These are phyloP conservation scores for Enchytraeus crypticus DNA, from an alignment of 2,888 invertebrate species.

Conservation along the genomic window DNA sequence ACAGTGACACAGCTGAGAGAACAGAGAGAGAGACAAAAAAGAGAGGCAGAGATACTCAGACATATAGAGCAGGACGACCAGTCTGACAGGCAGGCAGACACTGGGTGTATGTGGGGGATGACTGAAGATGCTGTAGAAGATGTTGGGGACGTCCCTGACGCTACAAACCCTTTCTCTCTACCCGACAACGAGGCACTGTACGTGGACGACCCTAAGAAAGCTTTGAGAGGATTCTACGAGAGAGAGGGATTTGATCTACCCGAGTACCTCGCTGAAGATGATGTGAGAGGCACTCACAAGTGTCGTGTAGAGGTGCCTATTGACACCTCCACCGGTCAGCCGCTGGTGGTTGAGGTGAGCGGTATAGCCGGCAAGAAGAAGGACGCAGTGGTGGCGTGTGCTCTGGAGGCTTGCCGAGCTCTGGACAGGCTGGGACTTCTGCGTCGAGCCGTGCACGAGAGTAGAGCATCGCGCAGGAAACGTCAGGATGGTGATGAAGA, in stretches of 20 bases:
- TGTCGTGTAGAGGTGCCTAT: constrained; percentile 71
- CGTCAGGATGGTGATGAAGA: constrained; percentile 76
- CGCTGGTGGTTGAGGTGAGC: constrained; percentile 71
- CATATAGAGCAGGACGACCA: constrained; percentile 52
- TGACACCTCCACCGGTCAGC: constrained; percentile 66
- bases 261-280: constrained; percentile 76
- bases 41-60: constrained; percentile 39
- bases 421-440: constrained; percentile 79
- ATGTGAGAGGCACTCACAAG: constrained; percentile 68
- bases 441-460: constrained; percentile 63
- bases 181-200: constrained; percentile 70
- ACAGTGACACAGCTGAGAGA: constrained; percentile 51
- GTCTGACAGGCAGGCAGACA: constrained; percentile 42
- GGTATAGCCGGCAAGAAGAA: constrained; percentile 73
- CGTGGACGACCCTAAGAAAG: constrained; percentile 88
- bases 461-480: constrained; percentile 63
- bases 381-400: constrained; percentile 83
- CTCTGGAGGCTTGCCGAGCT: constrained; percentile 84
- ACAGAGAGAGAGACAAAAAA: constrained; percentile 39
- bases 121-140: constrained; percentile 50
- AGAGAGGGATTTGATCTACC: constrained; percentile 77
- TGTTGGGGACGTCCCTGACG: constrained; percentile 28
- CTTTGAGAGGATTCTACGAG: constrained; percentile 85
- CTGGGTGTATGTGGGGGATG: constrained; percentile 87
- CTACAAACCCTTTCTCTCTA: constrained; percentile 36